Conservation (phyloP, 64 coral and sea anemone species). For the Stichodactyla helianthus region DNA sequence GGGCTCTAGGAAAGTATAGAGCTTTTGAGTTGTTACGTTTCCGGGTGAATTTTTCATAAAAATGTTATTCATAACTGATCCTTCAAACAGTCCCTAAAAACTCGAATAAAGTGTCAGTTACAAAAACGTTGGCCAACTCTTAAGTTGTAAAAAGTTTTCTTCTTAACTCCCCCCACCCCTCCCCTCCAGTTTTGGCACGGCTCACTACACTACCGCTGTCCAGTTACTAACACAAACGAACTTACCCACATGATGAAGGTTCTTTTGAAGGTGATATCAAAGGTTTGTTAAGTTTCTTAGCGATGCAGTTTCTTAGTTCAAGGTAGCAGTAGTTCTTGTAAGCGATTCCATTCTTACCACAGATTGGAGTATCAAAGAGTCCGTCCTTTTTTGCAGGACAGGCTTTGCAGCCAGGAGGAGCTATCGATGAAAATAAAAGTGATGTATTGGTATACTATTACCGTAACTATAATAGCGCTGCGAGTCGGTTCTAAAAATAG, state of each 20-base stretch:
- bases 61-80: too few species aligned
- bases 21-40: too few species aligned
- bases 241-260: slow-evolving; percentile 81
- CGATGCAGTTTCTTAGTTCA: slow-evolving; percentile 89
- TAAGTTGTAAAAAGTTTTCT: too few species aligned
- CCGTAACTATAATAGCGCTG: too few species aligned
- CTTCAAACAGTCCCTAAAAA: too few species aligned
- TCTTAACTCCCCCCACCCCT: neutral
- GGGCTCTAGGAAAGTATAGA: too few species aligned
- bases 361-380: slow-evolving; percentile 94
- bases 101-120: too few species aligned
- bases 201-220: neutral
- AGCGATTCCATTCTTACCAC: slow-evolving; percentile 86
- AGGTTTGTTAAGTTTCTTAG: slow-evolving; percentile 78
- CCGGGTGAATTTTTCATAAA: too few species aligned
- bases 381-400: slow-evolving; percentile 89
- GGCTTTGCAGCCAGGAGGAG: slow-evolving; percentile 76
- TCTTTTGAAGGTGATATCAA: slow-evolving; percentile 72
- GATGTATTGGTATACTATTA: neutral
- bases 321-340: slow-evolving; percentile 98
- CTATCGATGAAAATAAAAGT: slow-evolving; percentile 19
- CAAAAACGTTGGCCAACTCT: too few species aligned
- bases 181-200: neutral
- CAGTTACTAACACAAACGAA: neutral
- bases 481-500: too few species aligned